phyloP scores from a whole-genome alignment of 1,140 invertebrate species.

The Zophobas atratus region DNA sequence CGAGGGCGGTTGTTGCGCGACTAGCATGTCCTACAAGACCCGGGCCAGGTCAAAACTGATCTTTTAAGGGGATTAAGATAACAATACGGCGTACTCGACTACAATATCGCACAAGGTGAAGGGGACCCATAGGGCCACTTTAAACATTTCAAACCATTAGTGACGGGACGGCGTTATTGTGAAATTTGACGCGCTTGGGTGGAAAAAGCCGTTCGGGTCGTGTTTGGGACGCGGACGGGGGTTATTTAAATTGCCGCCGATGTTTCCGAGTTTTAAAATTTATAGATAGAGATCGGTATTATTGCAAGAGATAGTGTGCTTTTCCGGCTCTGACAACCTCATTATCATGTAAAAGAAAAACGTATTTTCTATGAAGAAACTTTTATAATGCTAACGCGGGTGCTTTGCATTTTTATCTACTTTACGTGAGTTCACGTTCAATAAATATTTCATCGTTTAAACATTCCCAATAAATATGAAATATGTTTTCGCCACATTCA shows the following conservation, averaged over 20 bases:
- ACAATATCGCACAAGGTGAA: conserved; percentile 32
- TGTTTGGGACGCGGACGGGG: conserved; percentile 7
- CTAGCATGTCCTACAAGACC: neutral
- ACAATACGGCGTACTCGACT: conserved; percentile 49
- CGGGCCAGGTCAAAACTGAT: conserved; percentile 34
- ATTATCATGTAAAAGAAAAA: conserved; percentile 45
- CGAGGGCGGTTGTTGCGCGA: conserved; percentile 20
- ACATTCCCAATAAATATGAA: conserved; percentile 48
- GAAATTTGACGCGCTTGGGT: conserved; percentile 41
- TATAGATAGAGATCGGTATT: conserved; percentile 30
- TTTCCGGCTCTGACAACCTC: conserved; percentile 29
- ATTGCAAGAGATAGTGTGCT: conserved; percentile 35
- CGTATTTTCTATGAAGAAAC: conserved; percentile 49
- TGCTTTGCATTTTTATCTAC: conserved; percentile 48
- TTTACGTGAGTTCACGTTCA: conserved; percentile 48
- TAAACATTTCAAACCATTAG: conserved; percentile 47
- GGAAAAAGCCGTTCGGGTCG: neutral
- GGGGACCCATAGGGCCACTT: conserved; percentile 43
- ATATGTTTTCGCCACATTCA: conserved; percentile 46
- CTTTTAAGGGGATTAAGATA: conserved; percentile 56
- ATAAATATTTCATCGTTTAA: conserved; percentile 50
- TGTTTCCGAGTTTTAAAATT: conserved; percentile 32
- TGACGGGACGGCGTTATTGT: conserved; percentile 42
- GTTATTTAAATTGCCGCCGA: conserved; percentile 10
- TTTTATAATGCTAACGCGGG: conserved; percentile 45